A percentile compares a stretch with the other conserved stretches of the same genome.
Evolutionary conservation across 1,140 invertebrate species (phyloP).

Genomic region (Physella acuta): DNA sequence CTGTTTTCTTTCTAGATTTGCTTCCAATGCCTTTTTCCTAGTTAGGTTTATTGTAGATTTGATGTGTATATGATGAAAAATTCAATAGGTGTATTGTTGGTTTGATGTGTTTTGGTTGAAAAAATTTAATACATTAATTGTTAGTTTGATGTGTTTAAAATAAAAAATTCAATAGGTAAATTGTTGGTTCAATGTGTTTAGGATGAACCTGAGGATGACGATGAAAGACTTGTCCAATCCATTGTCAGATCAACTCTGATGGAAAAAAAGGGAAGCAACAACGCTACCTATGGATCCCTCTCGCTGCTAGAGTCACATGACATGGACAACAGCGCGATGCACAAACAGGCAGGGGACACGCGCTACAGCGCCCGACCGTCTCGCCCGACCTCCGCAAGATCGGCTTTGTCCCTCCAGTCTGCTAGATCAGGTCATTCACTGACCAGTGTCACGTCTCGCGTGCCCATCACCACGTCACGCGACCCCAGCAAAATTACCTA

Average conservation of each 20-base stretch:
- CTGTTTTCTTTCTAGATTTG: too few relatives aligned
- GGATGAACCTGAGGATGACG: constrained; percentile 50
- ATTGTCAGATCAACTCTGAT: constrained; percentile 47
- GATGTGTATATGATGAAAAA: too few relatives aligned
- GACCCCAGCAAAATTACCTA: constrained; percentile 38
- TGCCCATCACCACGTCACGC: neutral
- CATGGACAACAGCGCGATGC: neutral
- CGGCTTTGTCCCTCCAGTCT: constrained; percentile 26
- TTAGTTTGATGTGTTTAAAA: too few relatives aligned
- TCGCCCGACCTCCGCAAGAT: constrained; percentile 16
- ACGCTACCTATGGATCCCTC: constrained; percentile 33
- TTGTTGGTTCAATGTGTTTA: too few relatives aligned
- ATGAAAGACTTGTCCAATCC: constrained; percentile 40
- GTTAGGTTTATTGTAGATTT: too few relatives aligned
- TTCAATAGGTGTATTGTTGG: too few relatives aligned
- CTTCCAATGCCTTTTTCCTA: too few relatives aligned
- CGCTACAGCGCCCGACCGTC: neutral
- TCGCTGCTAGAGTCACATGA: constrained; percentile 7
- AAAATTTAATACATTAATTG: too few relatives aligned
- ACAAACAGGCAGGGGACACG: constrained; percentile 13
- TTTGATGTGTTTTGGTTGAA: too few relatives aligned
- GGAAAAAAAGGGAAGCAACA: constrained; percentile 28
- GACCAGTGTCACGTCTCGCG: neutral
- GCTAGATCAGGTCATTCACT: constrained; percentile 18
- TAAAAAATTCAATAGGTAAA: too few relatives aligned